Percentiles rank a stretch among this genome's conserved stretches.
Conservation (phyloP, 2,113 vertebrate species). For the Tragelaphus imberbis region DNA sequence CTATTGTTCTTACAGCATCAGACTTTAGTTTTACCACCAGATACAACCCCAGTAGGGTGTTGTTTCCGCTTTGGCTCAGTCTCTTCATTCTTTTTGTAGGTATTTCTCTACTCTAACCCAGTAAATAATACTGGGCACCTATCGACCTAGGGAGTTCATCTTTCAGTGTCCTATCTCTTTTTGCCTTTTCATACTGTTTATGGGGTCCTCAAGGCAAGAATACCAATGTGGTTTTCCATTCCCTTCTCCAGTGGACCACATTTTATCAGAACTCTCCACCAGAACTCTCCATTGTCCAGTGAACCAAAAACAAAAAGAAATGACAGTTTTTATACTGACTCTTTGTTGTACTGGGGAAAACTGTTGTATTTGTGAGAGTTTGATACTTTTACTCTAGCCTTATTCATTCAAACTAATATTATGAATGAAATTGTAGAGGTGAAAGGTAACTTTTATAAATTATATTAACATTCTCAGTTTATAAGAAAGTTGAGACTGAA, state of each 20-base stretch:
- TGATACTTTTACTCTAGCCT: neutral
- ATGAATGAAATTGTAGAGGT: neutral
- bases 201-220: neutral
- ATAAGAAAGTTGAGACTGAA: neutral
- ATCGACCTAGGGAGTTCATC: fast-evolving
- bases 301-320: neutral
- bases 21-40: neutral
- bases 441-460: neutral
- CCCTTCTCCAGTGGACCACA: neutral
- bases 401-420: neutral
- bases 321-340: neutral
- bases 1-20: neutral
- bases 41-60: neutral
- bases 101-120: neutral
- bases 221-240: neutral
- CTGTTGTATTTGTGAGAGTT: neutral
- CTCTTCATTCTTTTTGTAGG: neutral
- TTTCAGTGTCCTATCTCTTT: neutral
- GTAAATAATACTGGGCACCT: neutral
- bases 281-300: neutral
- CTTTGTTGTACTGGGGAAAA: neutral
- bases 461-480: neutral
- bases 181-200: neutral
- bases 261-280: neutral
- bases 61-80: neutral